phyloP scores from a whole-genome alignment of 2,113 vertebrate species.

The Octodon degus region DNA sequence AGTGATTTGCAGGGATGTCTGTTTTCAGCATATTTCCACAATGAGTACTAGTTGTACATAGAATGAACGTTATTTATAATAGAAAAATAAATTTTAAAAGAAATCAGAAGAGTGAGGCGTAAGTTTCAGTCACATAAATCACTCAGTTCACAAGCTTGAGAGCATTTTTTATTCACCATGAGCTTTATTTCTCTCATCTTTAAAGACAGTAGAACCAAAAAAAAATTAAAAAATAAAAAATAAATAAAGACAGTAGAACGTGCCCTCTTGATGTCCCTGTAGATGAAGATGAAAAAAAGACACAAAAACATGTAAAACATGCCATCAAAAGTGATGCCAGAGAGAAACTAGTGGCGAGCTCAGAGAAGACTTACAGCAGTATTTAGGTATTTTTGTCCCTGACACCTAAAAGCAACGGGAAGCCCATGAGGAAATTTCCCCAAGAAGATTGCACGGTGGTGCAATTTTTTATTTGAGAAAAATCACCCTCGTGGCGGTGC shows the following conservation, averaged over 20 bases:
- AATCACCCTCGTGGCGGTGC: not conserved
- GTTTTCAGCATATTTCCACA: not conserved
- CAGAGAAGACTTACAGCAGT: not conserved
- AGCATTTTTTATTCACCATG: not conserved
- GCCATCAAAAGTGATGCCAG: not conserved
- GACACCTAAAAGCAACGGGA: constrained; percentile 1
- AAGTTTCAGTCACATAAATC: not conserved
- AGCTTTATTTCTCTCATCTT: constrained; percentile 40
- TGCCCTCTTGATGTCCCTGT: not conserved
- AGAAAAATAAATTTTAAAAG: constrained; percentile 49
- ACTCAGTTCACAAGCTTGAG: not conserved
- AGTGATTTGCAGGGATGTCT: not conserved
- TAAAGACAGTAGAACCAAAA: not conserved
- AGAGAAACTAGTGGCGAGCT: not conserved
- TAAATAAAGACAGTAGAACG: too few species aligned
- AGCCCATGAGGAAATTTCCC: not conserved
- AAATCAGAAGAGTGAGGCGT: not conserved
- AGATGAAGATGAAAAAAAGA: not conserved
- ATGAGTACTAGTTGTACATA: not conserved
- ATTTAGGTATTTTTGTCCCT: not conserved
- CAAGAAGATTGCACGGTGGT: not conserved
- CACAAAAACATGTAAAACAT: not conserved
- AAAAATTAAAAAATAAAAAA: too few species aligned
- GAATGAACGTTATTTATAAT: not conserved
- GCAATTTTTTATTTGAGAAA: not conserved